These are phyloP conservation scores for Plotosus lineatus DNA, from an alignment of 2,113 vertebrate species.

Conservation along the genomic window DNA sequence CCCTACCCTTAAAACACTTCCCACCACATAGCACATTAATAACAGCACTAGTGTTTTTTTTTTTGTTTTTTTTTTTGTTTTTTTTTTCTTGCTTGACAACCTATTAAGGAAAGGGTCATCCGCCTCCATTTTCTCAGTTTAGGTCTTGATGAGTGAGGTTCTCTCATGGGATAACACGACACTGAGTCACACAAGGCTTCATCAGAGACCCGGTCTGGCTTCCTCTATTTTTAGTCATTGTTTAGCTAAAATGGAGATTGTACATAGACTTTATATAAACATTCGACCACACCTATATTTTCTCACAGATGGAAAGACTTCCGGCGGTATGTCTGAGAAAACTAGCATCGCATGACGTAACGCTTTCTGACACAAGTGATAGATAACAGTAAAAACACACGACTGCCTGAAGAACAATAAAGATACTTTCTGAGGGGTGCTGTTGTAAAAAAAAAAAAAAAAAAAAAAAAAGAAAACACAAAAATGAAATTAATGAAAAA, in stretches of 20 bases:
- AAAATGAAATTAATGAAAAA: too few species aligned
- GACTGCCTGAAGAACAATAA: background rate
- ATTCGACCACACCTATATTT: conserved; percentile 44
- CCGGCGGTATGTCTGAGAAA: background rate
- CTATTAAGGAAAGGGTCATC: background rate
- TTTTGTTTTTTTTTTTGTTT: too few species aligned
- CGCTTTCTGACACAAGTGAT: background rate
- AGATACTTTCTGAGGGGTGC: too few species aligned
- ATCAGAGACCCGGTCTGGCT: background rate
- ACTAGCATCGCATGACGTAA: background rate
- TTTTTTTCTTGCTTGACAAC: background rate
- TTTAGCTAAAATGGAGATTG: conserved; percentile 33
- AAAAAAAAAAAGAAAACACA: too few species aligned
- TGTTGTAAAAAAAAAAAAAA: too few species aligned
- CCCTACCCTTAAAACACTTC: background rate
- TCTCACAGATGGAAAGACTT: conserved; percentile 24
- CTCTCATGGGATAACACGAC: conserved; percentile 1
- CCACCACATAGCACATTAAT: background rate
- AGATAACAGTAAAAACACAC: background rate
- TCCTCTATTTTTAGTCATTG: conserved; percentile 29
- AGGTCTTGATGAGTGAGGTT: conserved; percentile 26
- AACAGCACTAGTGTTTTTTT: background rate
- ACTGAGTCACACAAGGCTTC: conserved; percentile 23
- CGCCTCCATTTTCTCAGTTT: conserved; percentile 20
- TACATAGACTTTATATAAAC: conserved; percentile 31